Conservation (phyloP, 35 echinoderm and acorn worm genomes). For the Stichopus chloronotus region DNA sequence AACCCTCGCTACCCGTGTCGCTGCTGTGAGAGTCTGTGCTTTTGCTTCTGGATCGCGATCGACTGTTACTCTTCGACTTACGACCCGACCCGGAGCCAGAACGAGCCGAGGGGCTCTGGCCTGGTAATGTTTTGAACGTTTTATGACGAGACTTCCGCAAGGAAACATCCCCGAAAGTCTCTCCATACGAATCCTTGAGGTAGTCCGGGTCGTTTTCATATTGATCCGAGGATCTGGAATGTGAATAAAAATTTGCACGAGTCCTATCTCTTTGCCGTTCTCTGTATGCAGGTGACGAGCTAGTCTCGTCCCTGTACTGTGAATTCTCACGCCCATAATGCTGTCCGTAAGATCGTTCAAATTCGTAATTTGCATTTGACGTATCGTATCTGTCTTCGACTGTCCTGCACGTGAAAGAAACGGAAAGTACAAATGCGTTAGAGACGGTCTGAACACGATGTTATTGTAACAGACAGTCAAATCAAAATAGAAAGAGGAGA, state of each 20-base stretch:
- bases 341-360: conserved; percentile 80
- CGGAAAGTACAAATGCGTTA: conserved; percentile 8
- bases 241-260: conserved; percentile 86
- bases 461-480: neutral
- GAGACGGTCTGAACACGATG: neutral
- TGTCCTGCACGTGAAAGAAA: conserved; percentile 61
- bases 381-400: conserved; percentile 89
- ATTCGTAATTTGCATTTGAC: conserved; percentile 82
- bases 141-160: conserved; percentile 69
- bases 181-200: conserved; percentile 66
- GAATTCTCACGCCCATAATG: conserved; percentile 79
- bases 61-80: conserved; percentile 85
- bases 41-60: conserved; percentile 72
- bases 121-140: conserved; percentile 55
- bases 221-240: conserved; percentile 70
- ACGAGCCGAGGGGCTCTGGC: conserved; percentile 51
- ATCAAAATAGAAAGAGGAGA: neutral
- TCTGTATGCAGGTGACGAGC: conserved; percentile 73
- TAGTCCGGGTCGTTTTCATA: conserved; percentile 66
- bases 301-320: conserved; percentile 84
- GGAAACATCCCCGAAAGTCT: conserved; percentile 52
- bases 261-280: conserved; percentile 85
- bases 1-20: conserved; percentile 83
- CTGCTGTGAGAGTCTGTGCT: conserved; percentile 97
- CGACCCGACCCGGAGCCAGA: conserved; percentile 77